phyloP scores from a whole-genome alignment of 2,888 invertebrate species.

The Danaus chrysippus region DNA sequence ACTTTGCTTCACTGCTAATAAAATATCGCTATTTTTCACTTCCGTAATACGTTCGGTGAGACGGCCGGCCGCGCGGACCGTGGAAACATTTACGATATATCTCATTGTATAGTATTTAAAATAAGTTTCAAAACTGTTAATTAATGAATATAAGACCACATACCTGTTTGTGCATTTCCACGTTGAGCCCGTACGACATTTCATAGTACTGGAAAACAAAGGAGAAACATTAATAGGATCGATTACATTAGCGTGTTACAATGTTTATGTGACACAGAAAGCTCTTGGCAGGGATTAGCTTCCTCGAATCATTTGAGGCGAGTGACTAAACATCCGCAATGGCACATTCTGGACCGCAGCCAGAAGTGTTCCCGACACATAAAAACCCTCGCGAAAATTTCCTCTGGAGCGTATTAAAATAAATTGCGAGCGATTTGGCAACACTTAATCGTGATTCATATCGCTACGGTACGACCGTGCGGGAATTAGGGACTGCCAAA shows the following conservation, averaged over 20 bases:
- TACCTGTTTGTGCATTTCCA: conserved; percentile 99
- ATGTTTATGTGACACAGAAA: conserved; percentile 60
- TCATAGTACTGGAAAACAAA: conserved; percentile 95
- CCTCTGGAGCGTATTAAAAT: conserved; percentile 76
- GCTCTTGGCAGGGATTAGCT: conserved; percentile 72
- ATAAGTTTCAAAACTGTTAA: conserved; percentile 9
- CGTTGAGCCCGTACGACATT: conserved; percentile 98
- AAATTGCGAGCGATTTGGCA: conserved; percentile 78
- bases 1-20: conserved; percentile 46
- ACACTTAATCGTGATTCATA: conserved; percentile 78
- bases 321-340: conserved; percentile 76
- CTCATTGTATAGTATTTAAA: neutral
- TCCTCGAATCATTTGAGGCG: conserved; percentile 72
- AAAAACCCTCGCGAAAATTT: conserved; percentile 75
- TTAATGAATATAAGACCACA: conserved; percentile 47
- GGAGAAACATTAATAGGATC: conserved; percentile 50
- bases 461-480: conserved; percentile 66
- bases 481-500: conserved; percentile 69
- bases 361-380: conserved; percentile 78
- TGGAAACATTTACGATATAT: conserved; percentile 40
- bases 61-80: conserved; percentile 42
- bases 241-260: conserved; percentile 41
- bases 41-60: conserved; percentile 40
- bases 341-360: conserved; percentile 65
- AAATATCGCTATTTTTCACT: conserved; percentile 49